Conservation (phyloP, 2,797 vertebrate genomes). For the Danio choprae region DNA sequence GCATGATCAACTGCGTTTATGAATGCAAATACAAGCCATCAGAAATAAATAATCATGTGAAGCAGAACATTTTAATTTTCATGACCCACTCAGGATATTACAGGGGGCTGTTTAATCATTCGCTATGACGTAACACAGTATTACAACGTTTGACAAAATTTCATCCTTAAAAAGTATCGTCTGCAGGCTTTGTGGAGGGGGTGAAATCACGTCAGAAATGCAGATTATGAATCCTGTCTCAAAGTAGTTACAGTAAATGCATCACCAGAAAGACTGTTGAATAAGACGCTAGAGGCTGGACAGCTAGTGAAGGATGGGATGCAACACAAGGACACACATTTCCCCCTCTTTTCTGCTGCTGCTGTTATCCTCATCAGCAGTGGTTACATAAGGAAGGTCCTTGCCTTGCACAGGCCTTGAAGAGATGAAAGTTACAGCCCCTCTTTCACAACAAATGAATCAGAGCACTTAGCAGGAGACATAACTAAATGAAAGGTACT, state of each 20-base stretch:
- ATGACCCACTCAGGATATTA: constrained; percentile 13
- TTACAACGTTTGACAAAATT: background rate
- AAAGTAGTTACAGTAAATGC: constrained; percentile 15
- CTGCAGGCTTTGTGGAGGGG: background rate
- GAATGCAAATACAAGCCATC: background rate
- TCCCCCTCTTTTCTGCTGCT: constrained; percentile 29
- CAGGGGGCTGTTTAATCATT: constrained; percentile 13
- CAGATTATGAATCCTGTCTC: constrained; percentile 24
- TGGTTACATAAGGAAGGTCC: constrained; percentile 76
- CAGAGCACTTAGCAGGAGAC: background rate
- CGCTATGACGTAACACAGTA: background rate
- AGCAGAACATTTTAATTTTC: constrained; percentile 14
- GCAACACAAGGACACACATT: constrained; percentile 33
- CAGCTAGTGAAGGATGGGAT: constrained; percentile 18
- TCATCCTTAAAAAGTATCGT: background rate
- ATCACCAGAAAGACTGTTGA: constrained; percentile 6
- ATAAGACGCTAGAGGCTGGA: background rate
- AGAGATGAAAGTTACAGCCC: constrained; percentile 67
- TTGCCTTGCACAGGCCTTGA: constrained; percentile 68
- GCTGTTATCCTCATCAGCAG: constrained; percentile 62
- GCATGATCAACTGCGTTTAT: constrained; percentile 14
- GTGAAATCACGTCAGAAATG: background rate
- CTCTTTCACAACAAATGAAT: constrained; percentile 63
- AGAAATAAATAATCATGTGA: background rate
- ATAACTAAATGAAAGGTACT: background rate